phyloP scores from a whole-genome alignment of 2,113 vertebrate genomes.

The Delphinus delphis region DNA sequence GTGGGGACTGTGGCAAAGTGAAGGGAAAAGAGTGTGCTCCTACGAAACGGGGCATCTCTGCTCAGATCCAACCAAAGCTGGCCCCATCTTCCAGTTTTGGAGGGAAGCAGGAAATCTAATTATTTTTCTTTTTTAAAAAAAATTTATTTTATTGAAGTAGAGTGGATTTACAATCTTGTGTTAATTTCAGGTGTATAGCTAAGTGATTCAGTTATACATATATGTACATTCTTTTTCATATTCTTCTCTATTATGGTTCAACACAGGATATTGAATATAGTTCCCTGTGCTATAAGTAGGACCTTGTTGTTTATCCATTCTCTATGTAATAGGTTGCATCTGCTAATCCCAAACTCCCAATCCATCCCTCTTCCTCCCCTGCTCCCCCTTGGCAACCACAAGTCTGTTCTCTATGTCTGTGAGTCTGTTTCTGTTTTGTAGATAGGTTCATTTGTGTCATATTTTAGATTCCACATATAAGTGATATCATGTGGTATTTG shows the following conservation, averaged over 20 bases:
- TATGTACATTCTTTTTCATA: neutral
- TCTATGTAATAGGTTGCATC: accelerated
- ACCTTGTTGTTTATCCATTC: neutral
- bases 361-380: neutral
- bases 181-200: neutral
- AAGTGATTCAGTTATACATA: neutral
- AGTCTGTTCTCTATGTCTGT: too few species aligned
- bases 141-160: neutral
- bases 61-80: neutral
- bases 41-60: neutral
- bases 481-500: too few species aligned
- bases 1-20: neutral
- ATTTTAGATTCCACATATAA: too few species aligned
- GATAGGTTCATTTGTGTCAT: too few species aligned
- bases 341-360: neutral
- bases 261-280: neutral
- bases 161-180: neutral
- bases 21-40: too few species aligned
- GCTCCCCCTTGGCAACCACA: neutral
- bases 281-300: too few species aligned
- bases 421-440: too few species aligned
- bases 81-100: neutral
- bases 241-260: accelerated
- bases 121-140: neutral
- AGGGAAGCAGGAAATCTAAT: neutral